A percentile compares a stretch with the other conserved stretches of the same genome.
Conservation (phyloP, 2,113 vertebrate species). For the Otus sunia region DNA sequence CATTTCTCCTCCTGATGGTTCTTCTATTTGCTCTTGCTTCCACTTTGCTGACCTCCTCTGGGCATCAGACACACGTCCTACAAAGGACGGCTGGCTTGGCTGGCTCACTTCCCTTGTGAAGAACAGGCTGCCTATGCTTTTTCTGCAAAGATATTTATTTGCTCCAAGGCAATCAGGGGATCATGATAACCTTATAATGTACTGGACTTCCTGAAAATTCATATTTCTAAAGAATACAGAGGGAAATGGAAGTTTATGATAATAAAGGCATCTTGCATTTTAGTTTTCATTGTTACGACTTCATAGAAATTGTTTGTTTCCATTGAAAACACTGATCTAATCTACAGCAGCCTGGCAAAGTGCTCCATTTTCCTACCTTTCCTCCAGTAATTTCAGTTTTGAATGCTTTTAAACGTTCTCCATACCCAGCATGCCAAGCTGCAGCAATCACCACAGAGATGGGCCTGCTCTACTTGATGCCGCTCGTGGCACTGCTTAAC, state of each 20-base stretch:
- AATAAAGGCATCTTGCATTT: neutral
- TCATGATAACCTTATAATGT: neutral
- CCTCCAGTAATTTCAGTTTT: neutral
- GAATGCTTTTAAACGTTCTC: neutral
- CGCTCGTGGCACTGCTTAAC: neutral
- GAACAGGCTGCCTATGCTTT: rapidly evolving
- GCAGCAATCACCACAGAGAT: neutral
- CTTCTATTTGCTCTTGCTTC: neutral
- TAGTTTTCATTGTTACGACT: neutral
- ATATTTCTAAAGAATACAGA: neutral
- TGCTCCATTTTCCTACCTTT: neutral
- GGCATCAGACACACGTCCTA: rapidly evolving
- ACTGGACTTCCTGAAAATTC: neutral
- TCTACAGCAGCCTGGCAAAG: neutral
- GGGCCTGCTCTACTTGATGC: neutral
- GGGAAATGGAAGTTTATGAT: neutral
- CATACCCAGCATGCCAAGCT: neutral
- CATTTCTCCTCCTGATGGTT: neutral
- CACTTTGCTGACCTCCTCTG: neutral
- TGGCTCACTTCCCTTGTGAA: rapidly evolving
- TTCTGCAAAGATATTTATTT: neutral
- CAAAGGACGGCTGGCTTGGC: neutral
- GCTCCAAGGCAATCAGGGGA: neutral
- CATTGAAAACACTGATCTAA: neutral
- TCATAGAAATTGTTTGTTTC: neutral